Evolutionary conservation across 2,888 invertebrate genomes (phyloP), one percentile per base, ranked within the genome.

Genomic region (Agriotes lineatus): DNA sequence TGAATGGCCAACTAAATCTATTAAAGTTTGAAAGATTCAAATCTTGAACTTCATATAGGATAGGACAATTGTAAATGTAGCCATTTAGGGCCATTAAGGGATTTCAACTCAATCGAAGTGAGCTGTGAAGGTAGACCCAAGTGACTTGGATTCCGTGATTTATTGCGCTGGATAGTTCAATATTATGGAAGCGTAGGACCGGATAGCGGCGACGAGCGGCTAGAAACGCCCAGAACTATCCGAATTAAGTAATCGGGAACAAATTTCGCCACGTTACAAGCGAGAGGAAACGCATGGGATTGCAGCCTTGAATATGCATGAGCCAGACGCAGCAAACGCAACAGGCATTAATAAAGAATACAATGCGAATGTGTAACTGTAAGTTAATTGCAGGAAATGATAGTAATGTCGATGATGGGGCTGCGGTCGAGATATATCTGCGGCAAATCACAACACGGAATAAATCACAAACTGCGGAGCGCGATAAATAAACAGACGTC

Each of bases 71-170:
- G 81, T 80, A 81, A 81, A 82, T 81, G 81, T 76, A 79, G 74
- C 80, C 78, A 81, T 83, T 82, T 81, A 83, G 81, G 81, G 81
- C 83, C 80, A 82, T 83, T 82, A 83, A 80, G 83, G 83, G 82
- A 83, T 78, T 82, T 81, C 79, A 77, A 80, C 82, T 82, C 83
- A 81, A 82, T 82, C 82, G 82, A 80, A 81, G 78, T 78, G 79
- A 80, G 77, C 78, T 74, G 76, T 72, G 76, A 74, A 77, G 75
- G 76, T 76, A 77, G 77, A 77, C 78, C 79, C 78, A 73, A 67
- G 79, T 74, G 80, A 76, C 76, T n/a, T 78, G 72, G 69, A 73
- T 74, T 54, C 72, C 70, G 76, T 81, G 80, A 81, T 81, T 80
- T 81, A 81, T 79, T 70, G 65, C 66, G 58, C 33, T 48, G 59